Evolutionary conservation across 2,113 vertebrate species (phyloP).

Genomic region (Atrichornis clamosus): DNA sequence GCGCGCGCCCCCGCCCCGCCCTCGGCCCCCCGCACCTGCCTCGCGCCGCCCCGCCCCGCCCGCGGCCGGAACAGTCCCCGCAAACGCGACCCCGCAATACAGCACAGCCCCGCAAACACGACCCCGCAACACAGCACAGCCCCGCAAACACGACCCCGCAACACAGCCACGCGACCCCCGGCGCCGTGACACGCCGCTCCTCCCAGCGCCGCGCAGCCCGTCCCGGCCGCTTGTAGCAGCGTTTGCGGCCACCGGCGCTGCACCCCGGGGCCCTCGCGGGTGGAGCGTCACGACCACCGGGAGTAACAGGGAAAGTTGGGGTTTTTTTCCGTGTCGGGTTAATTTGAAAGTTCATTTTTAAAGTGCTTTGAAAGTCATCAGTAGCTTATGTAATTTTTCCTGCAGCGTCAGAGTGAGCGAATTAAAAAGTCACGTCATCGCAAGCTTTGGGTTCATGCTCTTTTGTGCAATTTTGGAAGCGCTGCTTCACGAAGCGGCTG

Average conservation of each 20-base stretch:
- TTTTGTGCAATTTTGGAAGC: neutral
- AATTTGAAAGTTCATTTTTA: neutral
- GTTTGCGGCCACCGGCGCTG: neutral
- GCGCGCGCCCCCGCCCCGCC: neutral
- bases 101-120: neutral
- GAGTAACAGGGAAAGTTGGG: accelerated
- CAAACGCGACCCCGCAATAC: neutral
- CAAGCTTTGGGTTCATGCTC: neutral
- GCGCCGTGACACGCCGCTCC: accelerated
- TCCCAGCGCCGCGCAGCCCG: neutral
- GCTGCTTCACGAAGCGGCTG: neutral
- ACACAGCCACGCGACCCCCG: no score
- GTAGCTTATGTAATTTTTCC: neutral
- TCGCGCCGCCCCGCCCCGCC: no score
- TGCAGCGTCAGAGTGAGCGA: neutral
- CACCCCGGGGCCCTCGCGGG: no score
- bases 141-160: accelerated
- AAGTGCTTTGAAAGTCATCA: neutral
- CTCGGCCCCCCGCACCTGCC: neutral
- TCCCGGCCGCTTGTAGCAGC: no score
- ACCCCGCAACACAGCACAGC: neutral
- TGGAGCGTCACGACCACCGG: neutral
- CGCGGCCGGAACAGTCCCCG: neutral
- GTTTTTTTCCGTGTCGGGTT: neutral
- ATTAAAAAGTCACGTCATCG: neutral